Evolutionary conservation across 1,140 invertebrate species (phyloP), one percentile per base, ranked within the genome.

Genomic region (Tribolium madens): DNA sequence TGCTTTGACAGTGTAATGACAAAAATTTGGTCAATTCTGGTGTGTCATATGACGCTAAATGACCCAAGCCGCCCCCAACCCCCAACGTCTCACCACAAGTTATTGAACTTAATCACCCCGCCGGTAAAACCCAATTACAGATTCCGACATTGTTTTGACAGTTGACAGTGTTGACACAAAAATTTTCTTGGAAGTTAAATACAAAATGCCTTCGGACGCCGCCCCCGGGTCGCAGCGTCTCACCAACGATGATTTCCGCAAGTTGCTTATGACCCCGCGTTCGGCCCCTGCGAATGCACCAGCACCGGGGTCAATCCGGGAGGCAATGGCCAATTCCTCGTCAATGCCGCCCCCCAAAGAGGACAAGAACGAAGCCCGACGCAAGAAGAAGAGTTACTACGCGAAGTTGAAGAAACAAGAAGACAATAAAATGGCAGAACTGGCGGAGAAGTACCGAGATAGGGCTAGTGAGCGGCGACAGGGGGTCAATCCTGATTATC

Each of bases 191-290:
- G n/a, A n/a, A n/a, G n/a, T n/a, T n/a, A n/a, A n/a, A n/a, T n/a
- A n/a, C n/a, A n/a, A n/a, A 83, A 90, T 90, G 88, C 87, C 88
- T 4, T 31, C 76, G 26, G 77, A 78, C 18, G 83, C 84, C 47
- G 82, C 82, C 73, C 90, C 88, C 73, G 89, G 85, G 78, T 94
- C 88, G 82, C 93, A 87, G 87, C 90, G 93, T 47, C 87, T 99
- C 64, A 98, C 97, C 5, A 99, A 99, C 89, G 97, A 97, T 85
- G 97, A 99, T 86, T 99, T 99, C 83, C 91, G 97, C 18, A 97
- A 97, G 84, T 86, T 99, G 9, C 87, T 99, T 73, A 98, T 98
- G 95, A 99, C 97, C 0, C 97, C 97, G 0, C 89, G 96, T 60
- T 86, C 92, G 6, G 91, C 93, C 0, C 90, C 91, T 3, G 88